Conservation (phyloP, 2,797 vertebrate species). For the Mallotus villosus region DNA sequence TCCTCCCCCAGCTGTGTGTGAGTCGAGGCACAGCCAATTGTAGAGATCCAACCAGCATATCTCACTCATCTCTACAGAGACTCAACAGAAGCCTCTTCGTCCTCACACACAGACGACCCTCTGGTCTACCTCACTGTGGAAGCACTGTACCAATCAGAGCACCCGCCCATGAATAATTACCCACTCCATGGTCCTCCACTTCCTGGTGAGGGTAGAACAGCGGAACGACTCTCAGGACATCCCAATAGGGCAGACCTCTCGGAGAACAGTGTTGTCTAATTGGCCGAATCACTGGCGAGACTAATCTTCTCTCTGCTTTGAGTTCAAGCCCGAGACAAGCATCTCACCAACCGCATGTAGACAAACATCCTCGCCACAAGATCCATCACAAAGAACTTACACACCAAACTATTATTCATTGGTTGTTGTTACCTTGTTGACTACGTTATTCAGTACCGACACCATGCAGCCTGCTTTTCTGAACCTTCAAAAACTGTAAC, state of each 20-base stretch:
- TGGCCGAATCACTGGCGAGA: conserved; percentile 60
- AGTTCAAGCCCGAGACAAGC: conserved; percentile 2
- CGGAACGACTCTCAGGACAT: conserved; percentile 34
- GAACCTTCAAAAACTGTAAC: too few species aligned
- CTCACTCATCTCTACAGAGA: conserved; percentile 39
- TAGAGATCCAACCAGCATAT: conserved; percentile 37
- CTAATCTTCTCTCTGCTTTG: conserved; percentile 53
- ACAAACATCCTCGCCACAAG: conserved; percentile 10
- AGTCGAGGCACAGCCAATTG: conserved; percentile 16
- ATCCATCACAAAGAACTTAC: conserved; percentile 7
- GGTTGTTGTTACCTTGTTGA: too few species aligned
- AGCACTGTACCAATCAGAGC: conserved; percentile 58
- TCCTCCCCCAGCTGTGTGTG: conserved; percentile 40
- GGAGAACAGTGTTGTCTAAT: conserved; percentile 52
- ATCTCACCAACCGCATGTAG: conserved; percentile 21
- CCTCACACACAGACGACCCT: conserved; percentile 29
- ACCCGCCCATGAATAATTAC: conserved; percentile 63
- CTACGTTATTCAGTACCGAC: too few species aligned
- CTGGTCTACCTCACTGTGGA: conserved; percentile 36
- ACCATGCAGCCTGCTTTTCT: too few species aligned
- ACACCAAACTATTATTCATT: too few species aligned
- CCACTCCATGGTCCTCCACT: conserved; percentile 42
- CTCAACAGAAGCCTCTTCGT: conserved; percentile 29
- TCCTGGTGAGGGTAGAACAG: conserved; percentile 43
- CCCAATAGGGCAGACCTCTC: conserved; percentile 32